Base-by-base conservation (phyloP, 2,113 vertebrate species). In the Donacobius atricapilla region DNA sequence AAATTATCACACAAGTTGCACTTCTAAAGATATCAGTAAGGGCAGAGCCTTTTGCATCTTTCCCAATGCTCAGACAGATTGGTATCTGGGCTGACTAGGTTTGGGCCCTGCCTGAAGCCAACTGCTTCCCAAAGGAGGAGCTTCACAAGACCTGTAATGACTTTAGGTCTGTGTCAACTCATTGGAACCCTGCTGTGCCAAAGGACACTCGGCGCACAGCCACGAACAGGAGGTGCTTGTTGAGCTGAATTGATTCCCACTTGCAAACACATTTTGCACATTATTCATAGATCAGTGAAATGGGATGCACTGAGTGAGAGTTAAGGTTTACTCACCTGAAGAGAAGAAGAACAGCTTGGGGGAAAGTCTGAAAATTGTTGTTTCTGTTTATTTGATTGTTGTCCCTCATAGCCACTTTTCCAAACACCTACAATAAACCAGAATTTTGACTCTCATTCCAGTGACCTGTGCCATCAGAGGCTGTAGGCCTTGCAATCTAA, bases 311-410 rank as follows among this genome's bases (percentile, higher is more conserved):
- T 42, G 87, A 51, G 48, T 7, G 53, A 76, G 21, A 40, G 40
- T 37, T 71, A 54, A 69, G 51, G 30, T 37, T 39, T 47, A 89
- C 97, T 87, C 60, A 99, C 99, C 99, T 99, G 97, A 99, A 99
- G 35, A 99, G 98, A 57, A 99, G 99, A 1, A 99, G 98, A 44
- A 99, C 99, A 1, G 99, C 99, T 97, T 99, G 99, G 9, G 98
- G 99, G 81, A 99, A 99, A 11, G 99, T 99, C 97, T 99, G 99
- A 97, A 99, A 99, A 97, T 99, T 99, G 98, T 99, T 99, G 98
- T 99, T 99, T 94, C 99, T 98, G 97, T 99, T 99, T 97, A 99
- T 99, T 87, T 99, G 99, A 16, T 98, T 99, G 87, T 99, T 99
- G 68, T 99, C 99, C 96, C 98, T 99, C 99, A 99, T 99, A 54